These are phyloP conservation scores for Telmatherina bonti DNA, from an alignment of 2,797 vertebrate genomes.

Conservation along the genomic window DNA sequence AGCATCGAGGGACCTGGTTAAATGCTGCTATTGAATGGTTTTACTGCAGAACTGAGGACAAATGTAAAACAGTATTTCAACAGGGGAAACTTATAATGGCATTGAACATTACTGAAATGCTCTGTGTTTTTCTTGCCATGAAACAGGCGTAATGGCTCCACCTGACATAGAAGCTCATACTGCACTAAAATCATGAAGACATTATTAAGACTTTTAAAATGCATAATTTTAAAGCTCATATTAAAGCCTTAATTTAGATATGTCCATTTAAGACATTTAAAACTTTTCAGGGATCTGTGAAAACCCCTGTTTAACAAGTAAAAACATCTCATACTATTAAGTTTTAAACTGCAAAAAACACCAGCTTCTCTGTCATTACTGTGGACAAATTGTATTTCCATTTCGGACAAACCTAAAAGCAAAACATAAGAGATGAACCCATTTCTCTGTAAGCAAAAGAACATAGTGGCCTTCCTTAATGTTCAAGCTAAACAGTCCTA, in stretches of 20 bases:
- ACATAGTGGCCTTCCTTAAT: not conserved
- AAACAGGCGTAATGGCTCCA: not conserved
- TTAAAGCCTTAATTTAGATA: not conserved
- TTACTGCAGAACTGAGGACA: slow-evolving; percentile 49
- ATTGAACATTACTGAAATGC: slow-evolving; percentile 36
- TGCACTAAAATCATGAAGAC: not conserved
- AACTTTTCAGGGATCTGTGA: not conserved
- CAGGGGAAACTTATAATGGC: slow-evolving; percentile 54
- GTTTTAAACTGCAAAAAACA: not conserved
- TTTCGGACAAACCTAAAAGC: not conserved
- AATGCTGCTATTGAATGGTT: slow-evolving; percentile 74
- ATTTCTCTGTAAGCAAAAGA: not conserved
- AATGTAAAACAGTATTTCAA: slow-evolving; percentile 49
- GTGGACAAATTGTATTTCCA: no score
- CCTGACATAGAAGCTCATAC: not conserved
- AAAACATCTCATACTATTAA: not conserved
- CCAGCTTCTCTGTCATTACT: not conserved
- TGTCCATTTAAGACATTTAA: not conserved
- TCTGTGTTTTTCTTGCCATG: not conserved
- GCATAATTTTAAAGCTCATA: not conserved
- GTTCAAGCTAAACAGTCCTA: not conserved
- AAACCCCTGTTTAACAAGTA: not conserved
- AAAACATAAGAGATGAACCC: no score
- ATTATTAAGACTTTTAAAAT: not conserved
- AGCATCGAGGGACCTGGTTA: slow-evolving; percentile 64